Evolutionary conservation across 2,888 invertebrate species (phyloP).

Genomic region (Pycnomerus fuliginosus): DNA sequence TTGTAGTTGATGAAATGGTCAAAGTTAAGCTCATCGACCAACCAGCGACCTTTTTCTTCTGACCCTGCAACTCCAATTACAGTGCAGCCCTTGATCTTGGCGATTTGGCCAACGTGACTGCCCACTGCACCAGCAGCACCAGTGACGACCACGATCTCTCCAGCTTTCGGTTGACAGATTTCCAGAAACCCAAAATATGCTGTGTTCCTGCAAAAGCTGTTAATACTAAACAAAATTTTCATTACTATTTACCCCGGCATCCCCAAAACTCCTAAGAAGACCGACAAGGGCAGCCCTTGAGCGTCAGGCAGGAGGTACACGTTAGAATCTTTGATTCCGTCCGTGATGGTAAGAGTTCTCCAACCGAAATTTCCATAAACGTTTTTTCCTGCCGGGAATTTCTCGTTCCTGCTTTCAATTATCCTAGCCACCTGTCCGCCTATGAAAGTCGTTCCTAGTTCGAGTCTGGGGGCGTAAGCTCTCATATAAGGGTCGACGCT

Average conservation of each 20-base stretch:
- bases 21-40: conserved; percentile 65
- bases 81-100: conserved; percentile 67
- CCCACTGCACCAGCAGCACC: conserved; percentile 81
- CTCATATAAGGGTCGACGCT: conserved; percentile 77
- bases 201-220: conserved; percentile 63
- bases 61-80: conserved; percentile 73
- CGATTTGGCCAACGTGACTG: conserved; percentile 75
- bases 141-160: conserved; percentile 71
- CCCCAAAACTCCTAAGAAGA: conserved; percentile 67
- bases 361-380: conserved; percentile 69
- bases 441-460: conserved; percentile 66
- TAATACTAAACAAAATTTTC: conserved; percentile 1
- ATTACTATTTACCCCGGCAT: conserved; percentile 69
- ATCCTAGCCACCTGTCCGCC: conserved; percentile 74
- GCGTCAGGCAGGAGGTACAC: conserved; percentile 60
- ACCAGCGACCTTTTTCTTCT: conserved; percentile 69
- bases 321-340: conserved; percentile 54
- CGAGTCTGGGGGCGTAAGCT: conserved; percentile 56
- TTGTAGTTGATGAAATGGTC: conserved; percentile 74
- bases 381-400: conserved; percentile 65
- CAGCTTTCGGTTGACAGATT: conserved; percentile 67
- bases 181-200: conserved; percentile 75
- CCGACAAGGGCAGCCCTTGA: conserved; percentile 57
- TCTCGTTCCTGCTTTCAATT: conserved; percentile 63
- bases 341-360: conserved; percentile 61